Base-by-base conservation (phyloP, 2,113 vertebrate genomes). In the Oceanites oceanicus region DNA sequence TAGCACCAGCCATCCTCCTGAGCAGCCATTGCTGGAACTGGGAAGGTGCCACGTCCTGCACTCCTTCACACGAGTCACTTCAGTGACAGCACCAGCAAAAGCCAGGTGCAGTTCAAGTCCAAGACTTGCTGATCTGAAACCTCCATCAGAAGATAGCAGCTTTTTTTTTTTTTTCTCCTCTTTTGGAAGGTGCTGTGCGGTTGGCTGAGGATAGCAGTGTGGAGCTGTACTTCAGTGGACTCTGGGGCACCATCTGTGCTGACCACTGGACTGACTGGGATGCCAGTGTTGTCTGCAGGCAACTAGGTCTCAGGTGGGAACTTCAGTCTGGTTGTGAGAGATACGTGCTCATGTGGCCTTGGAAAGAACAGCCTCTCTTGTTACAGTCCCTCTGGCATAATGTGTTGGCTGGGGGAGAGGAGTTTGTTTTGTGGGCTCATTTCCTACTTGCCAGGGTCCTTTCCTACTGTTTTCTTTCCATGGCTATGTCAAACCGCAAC, bases 201-300 rank as follows among this genome's bases (percentile, higher is more conserved):
- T 92, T 99, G 97, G 96, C 98, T 10, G 99, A 98, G 56, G 98
- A 98, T n/a, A 98, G 98, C 4, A 97, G 96, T 12, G 98, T 99
- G 66, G 98, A 99, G 92, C 96, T 99, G 72, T 99, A 99, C 94
- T 97, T 98, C 94, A 98, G 45, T 55, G 98, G 99, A 59, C 98
- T 98, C 91, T 99, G 99, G 99, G 99, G 99, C 85, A 98, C 98
- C 8, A 97, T 99, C 87, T 99, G 99, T 83, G 98, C 98, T 96
- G 98, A 98, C 44, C 98, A 98, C 83, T 99, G 99, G 98, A 98
- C 98, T 8, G 98, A 99, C 94, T 97, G 98, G 91, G 99, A 99
- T 73, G 99, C 99, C 97, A 99, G 98, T 26, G 99, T 99, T 93
- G 97, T 99, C 94, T 99, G 99, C 98, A 98, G 98, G 85, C 99